Conservation (phyloP, 1,140 invertebrate genomes). For the Gryon sp. region DNA sequence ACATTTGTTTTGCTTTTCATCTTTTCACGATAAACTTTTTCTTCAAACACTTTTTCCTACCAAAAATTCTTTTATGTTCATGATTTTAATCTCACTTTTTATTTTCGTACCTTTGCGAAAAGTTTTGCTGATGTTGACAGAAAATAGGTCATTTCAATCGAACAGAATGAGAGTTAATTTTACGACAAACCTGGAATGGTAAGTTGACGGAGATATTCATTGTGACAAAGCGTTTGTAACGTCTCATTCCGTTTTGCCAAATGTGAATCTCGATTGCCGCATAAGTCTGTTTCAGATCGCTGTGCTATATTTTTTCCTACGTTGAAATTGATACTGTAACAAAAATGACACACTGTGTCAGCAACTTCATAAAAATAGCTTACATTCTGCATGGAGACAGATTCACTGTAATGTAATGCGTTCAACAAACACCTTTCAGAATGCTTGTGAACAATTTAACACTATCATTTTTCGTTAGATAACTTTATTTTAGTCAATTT, state of each 20-base stretch:
- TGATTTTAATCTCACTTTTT: neutral
- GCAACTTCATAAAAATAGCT: too few relatives aligned
- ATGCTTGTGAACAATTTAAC: too few relatives aligned
- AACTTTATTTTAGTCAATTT: too few relatives aligned
- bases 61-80: neutral
- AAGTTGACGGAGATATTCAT: conserved; percentile 25
- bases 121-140: too few relatives aligned
- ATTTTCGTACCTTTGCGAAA: too few relatives aligned
- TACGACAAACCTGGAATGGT: conserved; percentile 8
- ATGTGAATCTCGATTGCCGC: conserved; percentile 19
- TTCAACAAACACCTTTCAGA: too few relatives aligned
- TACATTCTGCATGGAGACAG: too few relatives aligned
- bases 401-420: too few relatives aligned
- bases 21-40: too few relatives aligned
- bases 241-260: conserved; percentile 26
- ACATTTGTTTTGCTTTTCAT: conserved; percentile 4
- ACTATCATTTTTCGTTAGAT: too few relatives aligned
- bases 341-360: conserved; percentile 28
- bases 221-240: conserved; percentile 11
- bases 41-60: neutral
- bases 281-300: conserved; percentile 26
- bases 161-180: conserved; percentile 19
- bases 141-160: conserved; percentile 16
- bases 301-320: conserved; percentile 21
- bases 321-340: conserved; percentile 30